Evolutionary conservation across 2,113 vertebrate species (phyloP).

Genomic region (Zosterops borbonicus): DNA sequence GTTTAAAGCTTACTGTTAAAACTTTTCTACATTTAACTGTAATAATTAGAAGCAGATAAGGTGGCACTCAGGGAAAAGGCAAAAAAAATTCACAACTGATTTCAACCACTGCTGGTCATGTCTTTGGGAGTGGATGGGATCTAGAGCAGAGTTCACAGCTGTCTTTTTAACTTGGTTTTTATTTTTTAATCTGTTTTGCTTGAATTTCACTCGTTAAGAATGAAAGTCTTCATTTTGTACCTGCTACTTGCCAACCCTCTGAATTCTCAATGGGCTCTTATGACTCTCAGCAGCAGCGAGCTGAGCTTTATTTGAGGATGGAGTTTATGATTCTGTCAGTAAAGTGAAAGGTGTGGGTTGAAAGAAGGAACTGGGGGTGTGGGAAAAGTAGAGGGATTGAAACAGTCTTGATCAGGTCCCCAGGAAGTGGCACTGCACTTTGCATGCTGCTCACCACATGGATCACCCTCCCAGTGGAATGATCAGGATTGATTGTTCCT

Average conservation of each 20-base stretch:
- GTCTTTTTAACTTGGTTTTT: neutral
- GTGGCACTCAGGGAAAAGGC: neutral
- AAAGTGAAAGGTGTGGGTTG: neutral
- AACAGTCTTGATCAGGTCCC: neutral
- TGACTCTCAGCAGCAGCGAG: neutral
- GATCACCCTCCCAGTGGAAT: neutral
- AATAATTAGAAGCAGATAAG: conserved; percentile 41
- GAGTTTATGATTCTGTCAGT: neutral
- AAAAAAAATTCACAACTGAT: neutral
- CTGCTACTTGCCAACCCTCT: neutral
- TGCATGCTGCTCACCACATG: neutral
- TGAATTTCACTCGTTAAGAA: neutral
- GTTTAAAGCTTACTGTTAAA: conserved; percentile 37
- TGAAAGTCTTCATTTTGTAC: neutral
- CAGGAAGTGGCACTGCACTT: neutral
- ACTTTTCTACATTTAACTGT: conserved; percentile 38
- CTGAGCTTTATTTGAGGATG: neutral
- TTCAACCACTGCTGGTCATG: neutral
- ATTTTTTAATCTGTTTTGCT: neutral
- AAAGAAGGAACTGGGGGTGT: neutral
- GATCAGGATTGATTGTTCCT: conserved; percentile 1
- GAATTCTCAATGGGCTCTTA: neutral
- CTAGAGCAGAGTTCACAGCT: neutral
- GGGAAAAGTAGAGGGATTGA: neutral
- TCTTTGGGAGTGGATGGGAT: neutral